A percentile compares a stretch with the other conserved stretches of the same genome.
Conservation (phyloP, 2,797 vertebrate genomes). For the Sebastes aleutianus region DNA sequence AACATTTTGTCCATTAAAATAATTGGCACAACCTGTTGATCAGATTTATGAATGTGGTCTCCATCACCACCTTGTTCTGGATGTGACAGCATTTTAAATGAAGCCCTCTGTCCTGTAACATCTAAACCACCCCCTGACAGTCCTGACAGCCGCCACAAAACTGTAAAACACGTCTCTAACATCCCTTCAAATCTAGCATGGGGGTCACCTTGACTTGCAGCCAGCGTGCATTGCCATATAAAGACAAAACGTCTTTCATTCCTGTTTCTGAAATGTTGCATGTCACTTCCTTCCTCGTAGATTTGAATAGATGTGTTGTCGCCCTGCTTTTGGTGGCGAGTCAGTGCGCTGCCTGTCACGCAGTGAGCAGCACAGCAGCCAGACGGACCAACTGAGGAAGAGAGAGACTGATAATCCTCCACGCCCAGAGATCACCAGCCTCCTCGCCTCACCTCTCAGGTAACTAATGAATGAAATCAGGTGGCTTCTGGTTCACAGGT, state of each 20-base stretch:
- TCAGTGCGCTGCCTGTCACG: constrained; percentile 38
- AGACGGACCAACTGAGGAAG: background rate
- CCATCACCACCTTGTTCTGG: background rate
- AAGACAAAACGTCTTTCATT: constrained; percentile 71
- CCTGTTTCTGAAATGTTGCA: constrained; percentile 53
- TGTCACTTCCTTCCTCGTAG: constrained; percentile 79
- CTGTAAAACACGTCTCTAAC: background rate
- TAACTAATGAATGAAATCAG: constrained; percentile 17
- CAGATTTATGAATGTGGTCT: background rate
- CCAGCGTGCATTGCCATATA: constrained; percentile 70
- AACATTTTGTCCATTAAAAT: background rate
- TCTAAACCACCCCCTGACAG: background rate
- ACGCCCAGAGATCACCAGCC: constrained; percentile 14
- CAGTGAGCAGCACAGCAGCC: constrained; percentile 33
- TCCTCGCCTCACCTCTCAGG: constrained; percentile 49
- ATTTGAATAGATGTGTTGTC: constrained; percentile 53
- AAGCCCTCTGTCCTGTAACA: too few species aligned
- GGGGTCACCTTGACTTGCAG: constrained; percentile 39
- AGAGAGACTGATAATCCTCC: background rate
- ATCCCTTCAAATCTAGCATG: rapidly evolving
- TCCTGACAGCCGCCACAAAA: background rate
- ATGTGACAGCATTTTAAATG: background rate
- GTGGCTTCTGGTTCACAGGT: background rate
- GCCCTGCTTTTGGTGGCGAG: background rate
- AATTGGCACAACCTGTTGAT: background rate